phyloP scores from a whole-genome alignment of 2,797 vertebrate genomes.

The Hydrocynus forskahlii region DNA sequence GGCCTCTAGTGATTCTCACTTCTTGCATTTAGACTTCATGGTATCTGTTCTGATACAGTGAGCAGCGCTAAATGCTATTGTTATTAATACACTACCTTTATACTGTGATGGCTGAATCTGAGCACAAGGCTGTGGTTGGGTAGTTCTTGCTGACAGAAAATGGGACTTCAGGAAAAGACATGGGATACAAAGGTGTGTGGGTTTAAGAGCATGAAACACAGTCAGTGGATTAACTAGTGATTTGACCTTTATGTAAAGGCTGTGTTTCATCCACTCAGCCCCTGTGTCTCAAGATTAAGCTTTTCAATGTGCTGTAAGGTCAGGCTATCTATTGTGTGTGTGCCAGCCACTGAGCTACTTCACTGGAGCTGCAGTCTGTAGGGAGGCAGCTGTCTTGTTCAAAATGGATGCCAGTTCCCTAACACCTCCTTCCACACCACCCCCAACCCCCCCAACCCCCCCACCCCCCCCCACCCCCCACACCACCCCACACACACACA shows the following conservation, averaged over 20 bases:
- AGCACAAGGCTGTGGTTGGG: not conserved
- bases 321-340: conserved; percentile 48
- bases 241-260: conserved; percentile 57
- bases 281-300: conserved; percentile 54
- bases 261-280: conserved; percentile 56
- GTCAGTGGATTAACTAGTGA: conserved; percentile 54
- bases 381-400: conserved; percentile 26
- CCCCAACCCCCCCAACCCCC: no score
- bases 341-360: conserved; percentile 41
- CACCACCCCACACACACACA: not conserved
- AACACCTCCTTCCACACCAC: not conserved
- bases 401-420: conserved; percentile 43
- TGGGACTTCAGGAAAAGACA: not conserved
- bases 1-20: not conserved
- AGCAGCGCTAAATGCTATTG: not conserved
- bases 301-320: conserved; percentile 56
- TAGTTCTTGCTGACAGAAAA: not conserved
- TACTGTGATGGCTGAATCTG: not conserved
- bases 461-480: no score
- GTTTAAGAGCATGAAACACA: conserved; percentile 39
- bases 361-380: conserved; percentile 2
- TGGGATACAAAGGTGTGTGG: conserved; percentile 27
- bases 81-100: not conserved
- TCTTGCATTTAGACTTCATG: not conserved
- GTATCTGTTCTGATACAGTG: not conserved